Percentiles rank a stretch among this genome's conserved stretches.
Evolutionary conservation across 2,888 invertebrate genomes (phyloP).

Genomic region (Melinaea menophilus): DNA sequence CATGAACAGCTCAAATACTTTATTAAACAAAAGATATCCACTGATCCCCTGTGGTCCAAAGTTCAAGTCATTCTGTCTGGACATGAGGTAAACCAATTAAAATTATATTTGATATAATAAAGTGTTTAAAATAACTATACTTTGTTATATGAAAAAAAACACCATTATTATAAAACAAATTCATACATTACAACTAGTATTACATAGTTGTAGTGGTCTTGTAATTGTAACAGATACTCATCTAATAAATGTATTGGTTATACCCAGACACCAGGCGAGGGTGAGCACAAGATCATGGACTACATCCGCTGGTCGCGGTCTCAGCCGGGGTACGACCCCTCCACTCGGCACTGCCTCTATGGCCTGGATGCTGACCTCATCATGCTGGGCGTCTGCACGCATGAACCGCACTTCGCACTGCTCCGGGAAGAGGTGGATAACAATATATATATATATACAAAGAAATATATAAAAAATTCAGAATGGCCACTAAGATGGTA

Average conservation of each 20-base stretch:
- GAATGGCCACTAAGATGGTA: too few species aligned
- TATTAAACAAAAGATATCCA: conserved; percentile 88
- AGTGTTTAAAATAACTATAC: background rate
- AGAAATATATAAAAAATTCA: too few species aligned
- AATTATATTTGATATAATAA: too few species aligned
- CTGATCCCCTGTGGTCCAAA: conserved; percentile 91
- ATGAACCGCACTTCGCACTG: conserved; percentile 96
- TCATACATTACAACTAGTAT: too few species aligned
- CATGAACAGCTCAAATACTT: conserved; percentile 93
- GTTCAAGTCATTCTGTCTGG: conserved; percentile 93
- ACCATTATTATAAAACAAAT: too few species aligned
- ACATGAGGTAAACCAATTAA: conserved; percentile 83
- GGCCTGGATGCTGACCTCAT: conserved; percentile 98
- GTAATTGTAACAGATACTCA: too few species aligned
- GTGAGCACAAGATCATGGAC: conserved; percentile 99
- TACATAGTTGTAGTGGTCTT: too few species aligned
- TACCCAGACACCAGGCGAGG: conserved; percentile 93
- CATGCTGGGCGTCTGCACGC: conserved; percentile 96
- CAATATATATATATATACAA: too few species aligned
- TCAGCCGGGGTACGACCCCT: conserved; percentile 89
- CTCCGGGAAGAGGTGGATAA: conserved; percentile 90
- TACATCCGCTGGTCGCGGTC: conserved; percentile 94
- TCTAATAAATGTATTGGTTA: background rate
- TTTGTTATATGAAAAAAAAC: too few species aligned
- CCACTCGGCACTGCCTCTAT: conserved; percentile 97